Percentiles rank a stretch among this genome's conserved stretches.
Evolutionary conservation across 2,113 vertebrate species (phyloP).

Genomic region (Corythaixoides concolor): DNA sequence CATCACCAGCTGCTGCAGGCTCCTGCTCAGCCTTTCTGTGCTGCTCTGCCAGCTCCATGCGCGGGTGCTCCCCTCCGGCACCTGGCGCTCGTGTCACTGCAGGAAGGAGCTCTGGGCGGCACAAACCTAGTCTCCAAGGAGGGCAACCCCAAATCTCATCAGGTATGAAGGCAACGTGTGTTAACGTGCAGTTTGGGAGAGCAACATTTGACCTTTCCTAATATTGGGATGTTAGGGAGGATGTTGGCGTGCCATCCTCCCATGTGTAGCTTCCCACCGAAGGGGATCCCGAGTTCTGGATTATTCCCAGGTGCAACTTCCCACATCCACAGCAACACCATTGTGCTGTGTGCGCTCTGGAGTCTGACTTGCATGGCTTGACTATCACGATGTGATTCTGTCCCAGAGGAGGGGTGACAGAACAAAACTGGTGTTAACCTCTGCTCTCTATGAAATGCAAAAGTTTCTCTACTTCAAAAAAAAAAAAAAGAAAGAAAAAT

Average conservation of each 20-base stretch:
- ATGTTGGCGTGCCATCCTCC: not conserved
- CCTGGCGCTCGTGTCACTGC: not conserved
- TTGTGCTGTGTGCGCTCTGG: rapidly evolving
- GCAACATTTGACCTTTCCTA: not conserved
- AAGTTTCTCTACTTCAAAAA: not conserved
- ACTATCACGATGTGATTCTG: rapidly evolving
- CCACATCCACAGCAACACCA: rapidly evolving
- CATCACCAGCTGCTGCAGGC: not conserved
- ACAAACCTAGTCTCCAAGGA: not conserved
- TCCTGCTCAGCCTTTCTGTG: not conserved
- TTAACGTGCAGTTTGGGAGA: not conserved
- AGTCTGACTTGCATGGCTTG: not conserved
- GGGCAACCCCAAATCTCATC: not conserved
- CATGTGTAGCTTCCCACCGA: rapidly evolving
- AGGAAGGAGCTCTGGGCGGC: not conserved
- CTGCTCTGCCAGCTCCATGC: not conserved
- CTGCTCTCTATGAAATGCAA: not conserved
- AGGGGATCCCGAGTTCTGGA: not conserved
- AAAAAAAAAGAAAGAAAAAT: not conserved
- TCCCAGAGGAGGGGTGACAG: not conserved
- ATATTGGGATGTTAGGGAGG: not conserved
- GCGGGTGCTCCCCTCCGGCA: rapidly evolving
- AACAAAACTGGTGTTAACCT: rapidly evolving
- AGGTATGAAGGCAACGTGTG: not conserved
- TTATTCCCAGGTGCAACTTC: not conserved